These are phyloP conservation scores for Mythimna lalbum DNA, from an alignment of 2,888 invertebrate genomes.

Conservation along the genomic window DNA sequence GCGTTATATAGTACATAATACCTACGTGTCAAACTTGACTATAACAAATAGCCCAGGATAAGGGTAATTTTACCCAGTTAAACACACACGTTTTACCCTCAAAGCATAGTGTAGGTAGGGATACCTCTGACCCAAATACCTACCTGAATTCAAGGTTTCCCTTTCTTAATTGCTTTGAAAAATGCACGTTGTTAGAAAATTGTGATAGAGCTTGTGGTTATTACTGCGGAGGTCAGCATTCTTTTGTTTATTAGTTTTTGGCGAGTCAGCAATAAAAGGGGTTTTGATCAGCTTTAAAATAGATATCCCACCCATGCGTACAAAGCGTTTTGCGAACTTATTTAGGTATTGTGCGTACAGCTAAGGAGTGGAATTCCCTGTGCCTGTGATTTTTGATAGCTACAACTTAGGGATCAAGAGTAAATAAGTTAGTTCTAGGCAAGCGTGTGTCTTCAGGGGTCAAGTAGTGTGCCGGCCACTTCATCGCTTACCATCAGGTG, in stretches of 20 bases:
- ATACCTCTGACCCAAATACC: conserved; percentile 60
- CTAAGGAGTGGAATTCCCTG: no score
- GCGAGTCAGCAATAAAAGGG: not conserved
- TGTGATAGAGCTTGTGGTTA: conserved; percentile 21
- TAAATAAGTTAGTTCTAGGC: no score
- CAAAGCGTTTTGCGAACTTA: no score
- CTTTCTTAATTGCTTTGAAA: conserved; percentile 59
- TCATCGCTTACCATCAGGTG: no score
- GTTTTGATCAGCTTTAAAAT: no score
- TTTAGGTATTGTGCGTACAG: no score
- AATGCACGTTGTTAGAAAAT: conserved; percentile 43
- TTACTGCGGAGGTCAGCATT: conserved; percentile 13
- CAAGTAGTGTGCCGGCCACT: no score
- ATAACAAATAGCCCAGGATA: conserved; percentile 42
- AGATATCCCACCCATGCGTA: no score
- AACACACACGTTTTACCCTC: conserved; percentile 41
- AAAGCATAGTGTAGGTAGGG: conserved; percentile 18
- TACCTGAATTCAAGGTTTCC: conserved; percentile 60
- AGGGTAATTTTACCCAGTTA: conserved; percentile 48
- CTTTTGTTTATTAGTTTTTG: conserved; percentile 10
- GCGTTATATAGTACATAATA: conserved; percentile 30
- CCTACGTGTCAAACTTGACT: conserved; percentile 48
- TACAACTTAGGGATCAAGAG: no score
- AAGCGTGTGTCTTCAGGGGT: no score
- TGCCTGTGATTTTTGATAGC: no score